Base-by-base conservation (phyloP, 2,797 vertebrate species). In the Eulemur mongoz region DNA sequence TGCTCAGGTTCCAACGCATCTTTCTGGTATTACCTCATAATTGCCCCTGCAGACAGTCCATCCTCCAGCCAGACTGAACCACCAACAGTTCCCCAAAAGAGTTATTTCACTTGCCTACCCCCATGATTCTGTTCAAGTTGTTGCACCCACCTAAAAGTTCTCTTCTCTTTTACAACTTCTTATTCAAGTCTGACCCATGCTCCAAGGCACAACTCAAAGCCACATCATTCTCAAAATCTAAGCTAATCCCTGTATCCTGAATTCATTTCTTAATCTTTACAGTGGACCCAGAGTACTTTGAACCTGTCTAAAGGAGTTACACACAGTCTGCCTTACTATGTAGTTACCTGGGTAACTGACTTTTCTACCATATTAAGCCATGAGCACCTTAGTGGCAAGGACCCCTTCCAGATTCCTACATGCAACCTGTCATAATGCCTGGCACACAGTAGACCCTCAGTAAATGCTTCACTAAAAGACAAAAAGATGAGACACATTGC, bases 341-440 rank as follows among this genome's bases (percentile, higher is more conserved):
- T 0, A 27, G 18, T 83, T 14, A 87, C 6, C 43, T 43, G 11
- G 15, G 17, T 23, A 81, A 48, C 35, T 54, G 22, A 78, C 18
- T 89, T 87, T 78, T 75, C 91, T 90, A 85, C 43, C 89, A 79
- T 43, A 45, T 40, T 85, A 89, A 88, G 87, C 17, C 40, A 93
- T 5, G 18, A 89, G 52, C 50, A 92, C n/a, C 69, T 38, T 54
- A 30, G 75, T 30, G 69, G 8, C n/a, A 43, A 96, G 78, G 52
- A 79, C 30, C 38, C 35, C 61, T 82, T 87, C 22, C 22, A 25
- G 88, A 50, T 48, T 94, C 63, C 48, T 45, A 10, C 13, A 6
- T 27, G 35, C 57, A 91, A 70, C 7, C 54, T 25, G 61, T 54
- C 23, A 25, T 18, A 35, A 67, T 10, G 52, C 48, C 86, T 80